Conservation (phyloP, 2,797 vertebrate genomes). For the Babyrousa celebensis region DNA sequence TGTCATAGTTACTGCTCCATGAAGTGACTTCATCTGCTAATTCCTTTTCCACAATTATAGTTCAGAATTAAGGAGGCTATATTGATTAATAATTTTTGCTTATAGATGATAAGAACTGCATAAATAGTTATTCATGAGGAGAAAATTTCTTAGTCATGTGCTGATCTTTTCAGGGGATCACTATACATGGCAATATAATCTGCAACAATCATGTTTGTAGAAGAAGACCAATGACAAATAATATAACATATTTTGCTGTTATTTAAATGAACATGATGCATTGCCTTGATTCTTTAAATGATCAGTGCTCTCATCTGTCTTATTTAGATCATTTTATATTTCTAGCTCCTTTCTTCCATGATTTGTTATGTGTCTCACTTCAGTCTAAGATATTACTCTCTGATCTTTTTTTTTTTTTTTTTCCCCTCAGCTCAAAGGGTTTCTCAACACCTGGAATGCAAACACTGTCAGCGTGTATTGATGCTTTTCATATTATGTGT, state of each 20-base stretch:
- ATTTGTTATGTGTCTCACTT: constrained; percentile 11
- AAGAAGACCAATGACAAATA: constrained; percentile 24
- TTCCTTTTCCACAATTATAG: background rate
- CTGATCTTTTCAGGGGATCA: background rate
- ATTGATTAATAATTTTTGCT: constrained; percentile 48
- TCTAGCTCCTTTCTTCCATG: background rate
- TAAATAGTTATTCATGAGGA: background rate
- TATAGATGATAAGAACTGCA: background rate
- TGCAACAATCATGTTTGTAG: background rate
- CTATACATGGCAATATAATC: constrained; percentile 20
- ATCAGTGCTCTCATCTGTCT: constrained; percentile 16
- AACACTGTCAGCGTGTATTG: constrained; percentile 70
- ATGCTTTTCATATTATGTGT: constrained; percentile 76
- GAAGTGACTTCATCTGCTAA: constrained; percentile 1
- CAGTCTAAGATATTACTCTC: background rate
- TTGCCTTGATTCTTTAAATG: background rate
- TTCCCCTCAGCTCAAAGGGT: background rate
- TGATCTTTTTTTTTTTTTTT: constrained; percentile 20
- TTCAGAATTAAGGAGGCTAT: constrained; percentile 48
- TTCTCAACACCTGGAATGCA: constrained; percentile 52
- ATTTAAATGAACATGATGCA: constrained; percentile 43
- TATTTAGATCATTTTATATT: background rate
- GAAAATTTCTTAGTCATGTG: background rate
- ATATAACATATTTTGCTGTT: constrained; percentile 61
- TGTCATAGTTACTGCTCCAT: constrained; percentile 49